These are phyloP conservation scores for Spisula solida DNA, from an alignment of 2,888 invertebrate genomes.

Conservation along the genomic window DNA sequence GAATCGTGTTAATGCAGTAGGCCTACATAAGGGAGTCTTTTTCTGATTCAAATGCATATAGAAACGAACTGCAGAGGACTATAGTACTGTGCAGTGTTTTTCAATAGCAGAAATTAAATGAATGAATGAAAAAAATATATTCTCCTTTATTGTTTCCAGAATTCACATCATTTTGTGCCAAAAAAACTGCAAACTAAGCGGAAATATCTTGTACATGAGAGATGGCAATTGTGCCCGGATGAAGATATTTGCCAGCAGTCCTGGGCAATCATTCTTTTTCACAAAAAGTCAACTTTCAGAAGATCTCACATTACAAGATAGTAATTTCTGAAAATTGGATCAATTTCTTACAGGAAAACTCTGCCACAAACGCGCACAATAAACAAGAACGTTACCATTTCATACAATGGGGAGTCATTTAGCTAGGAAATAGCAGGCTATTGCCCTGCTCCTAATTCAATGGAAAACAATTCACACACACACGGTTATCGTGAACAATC, in stretches of 20 bases:
- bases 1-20: background rate
- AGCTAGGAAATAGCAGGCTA: background rate
- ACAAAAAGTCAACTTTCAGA: background rate
- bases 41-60: background rate
- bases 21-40: background rate
- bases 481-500: conserved; percentile 18
- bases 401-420: conserved; percentile 15
- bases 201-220: background rate
- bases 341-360: conserved; percentile 15
- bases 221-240: background rate
- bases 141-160: background rate
- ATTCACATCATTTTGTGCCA: background rate
- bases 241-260: background rate
- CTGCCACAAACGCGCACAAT: background rate
- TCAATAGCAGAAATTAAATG: background rate
- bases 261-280: conserved; percentile 9
- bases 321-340: conserved; percentile 21
- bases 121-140: background rate
- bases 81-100: background rate
- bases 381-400: background rate
- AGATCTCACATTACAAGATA: conserved; percentile 9
- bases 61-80: background rate
- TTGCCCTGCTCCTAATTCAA: conserved; percentile 2
- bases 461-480: conserved; percentile 17
- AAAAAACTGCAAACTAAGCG: background rate